Percentiles rank a stretch among this genome's conserved stretches.
These are phyloP conservation scores for Opisthocomus hoazin DNA, from an alignment of 2,113 vertebrate species.

Conservation along the genomic window DNA sequence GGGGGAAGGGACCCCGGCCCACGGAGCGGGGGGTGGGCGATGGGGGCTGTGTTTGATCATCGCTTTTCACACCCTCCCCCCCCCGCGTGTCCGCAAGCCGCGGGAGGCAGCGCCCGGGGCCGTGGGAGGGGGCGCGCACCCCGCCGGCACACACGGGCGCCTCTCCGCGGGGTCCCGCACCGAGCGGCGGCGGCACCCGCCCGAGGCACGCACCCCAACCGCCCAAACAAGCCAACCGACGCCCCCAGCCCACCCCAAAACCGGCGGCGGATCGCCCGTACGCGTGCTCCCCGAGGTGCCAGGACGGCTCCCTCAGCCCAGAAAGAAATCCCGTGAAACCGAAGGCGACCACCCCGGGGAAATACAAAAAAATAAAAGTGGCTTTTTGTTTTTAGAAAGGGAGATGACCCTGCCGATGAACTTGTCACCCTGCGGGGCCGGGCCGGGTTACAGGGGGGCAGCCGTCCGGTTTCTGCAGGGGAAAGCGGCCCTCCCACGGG, in stretches of 20 bases:
- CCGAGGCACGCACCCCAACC: too few species aligned
- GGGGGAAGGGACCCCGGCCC: background rate
- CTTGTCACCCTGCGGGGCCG: background rate
- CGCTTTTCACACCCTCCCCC: background rate
- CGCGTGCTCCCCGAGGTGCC: background rate
- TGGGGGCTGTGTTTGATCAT: too few species aligned
- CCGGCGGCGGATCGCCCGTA: too few species aligned
- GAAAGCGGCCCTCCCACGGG: conserved; percentile 2
- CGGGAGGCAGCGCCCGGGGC: background rate
- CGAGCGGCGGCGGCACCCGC: background rate
- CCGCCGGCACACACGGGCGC: background rate
- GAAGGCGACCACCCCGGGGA: background rate
- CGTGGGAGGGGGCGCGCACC: background rate
- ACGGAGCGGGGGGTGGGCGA: background rate
- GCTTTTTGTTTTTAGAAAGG: background rate
- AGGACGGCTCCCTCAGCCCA: background rate
- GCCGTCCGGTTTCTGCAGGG: conserved; percentile 31
- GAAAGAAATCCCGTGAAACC: background rate
- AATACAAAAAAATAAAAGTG: too few species aligned
- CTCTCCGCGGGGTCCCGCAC: background rate
- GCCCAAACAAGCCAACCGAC: background rate
- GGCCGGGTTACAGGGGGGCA: conserved; percentile 46
- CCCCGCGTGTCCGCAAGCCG: background rate
- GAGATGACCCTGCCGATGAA: background rate
- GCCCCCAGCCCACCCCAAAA: too few species aligned